Percentiles rank a stretch among this genome's conserved stretches.
Evolutionary conservation across 2,888 invertebrate genomes (phyloP).

Genomic region (Monochamus alternatus): DNA sequence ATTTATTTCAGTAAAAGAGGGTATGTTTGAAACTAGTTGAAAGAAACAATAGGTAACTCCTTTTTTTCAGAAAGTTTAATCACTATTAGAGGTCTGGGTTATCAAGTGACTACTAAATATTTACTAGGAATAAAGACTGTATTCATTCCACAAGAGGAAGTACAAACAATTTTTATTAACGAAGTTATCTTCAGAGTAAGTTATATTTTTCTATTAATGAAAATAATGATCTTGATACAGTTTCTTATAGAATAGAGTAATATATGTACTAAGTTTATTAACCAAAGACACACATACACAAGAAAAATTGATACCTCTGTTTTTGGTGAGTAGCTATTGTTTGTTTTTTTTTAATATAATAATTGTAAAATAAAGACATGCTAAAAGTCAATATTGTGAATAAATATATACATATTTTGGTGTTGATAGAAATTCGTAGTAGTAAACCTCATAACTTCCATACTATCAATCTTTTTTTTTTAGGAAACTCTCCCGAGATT

Average conservation of each 20-base stretch:
- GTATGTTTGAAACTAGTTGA: not conserved
- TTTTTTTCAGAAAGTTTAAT: constrained; percentile 40
- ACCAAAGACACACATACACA: constrained; percentile 33
- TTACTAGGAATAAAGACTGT: constrained; percentile 40
- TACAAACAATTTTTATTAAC: constrained; percentile 51
- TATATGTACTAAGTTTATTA: constrained; percentile 45
- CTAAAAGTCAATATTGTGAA: no score
- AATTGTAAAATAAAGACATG: no score
- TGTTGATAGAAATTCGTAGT: no score
- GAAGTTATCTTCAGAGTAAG: constrained; percentile 51
- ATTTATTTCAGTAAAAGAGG: constrained; percentile 19
- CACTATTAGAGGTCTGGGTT: constrained; percentile 45
- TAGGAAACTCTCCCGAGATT: constrained; percentile 46
- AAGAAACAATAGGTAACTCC: not conserved
- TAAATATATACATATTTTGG: no score
- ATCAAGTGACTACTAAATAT: constrained; percentile 46
- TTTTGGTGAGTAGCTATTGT: constrained; percentile 41
- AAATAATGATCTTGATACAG: not conserved
- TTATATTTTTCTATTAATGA: not conserved
- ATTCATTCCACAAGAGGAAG: constrained; percentile 49
- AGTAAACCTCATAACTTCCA: no score
- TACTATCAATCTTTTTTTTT: constrained; percentile 29
- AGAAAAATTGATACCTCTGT: constrained; percentile 45
- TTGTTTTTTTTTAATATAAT: no score
- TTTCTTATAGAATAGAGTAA: constrained; percentile 46